Conservation (phyloP, 2,888 invertebrate species). For the Sarcophaga variegata region DNA sequence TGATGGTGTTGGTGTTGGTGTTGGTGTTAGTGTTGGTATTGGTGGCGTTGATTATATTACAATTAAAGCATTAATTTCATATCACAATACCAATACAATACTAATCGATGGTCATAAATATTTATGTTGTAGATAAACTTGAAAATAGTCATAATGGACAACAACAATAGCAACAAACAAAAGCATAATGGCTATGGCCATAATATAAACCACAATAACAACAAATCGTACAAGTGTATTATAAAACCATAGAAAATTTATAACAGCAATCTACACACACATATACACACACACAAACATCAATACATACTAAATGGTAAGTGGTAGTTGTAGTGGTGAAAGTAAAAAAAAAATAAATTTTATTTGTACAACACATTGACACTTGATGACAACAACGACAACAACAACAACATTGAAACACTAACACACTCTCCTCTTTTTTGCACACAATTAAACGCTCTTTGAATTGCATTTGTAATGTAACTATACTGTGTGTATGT, state of each 20-base stretch:
- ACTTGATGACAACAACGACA: slow-evolving; percentile 9
- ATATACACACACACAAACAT: not conserved
- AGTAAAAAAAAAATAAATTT: not conserved
- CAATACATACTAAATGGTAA: not conserved
- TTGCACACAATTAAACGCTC: not conserved
- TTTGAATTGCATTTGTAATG: slow-evolving; percentile 14
- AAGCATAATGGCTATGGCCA: not conserved
- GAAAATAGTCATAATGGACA: slow-evolving; percentile 11
- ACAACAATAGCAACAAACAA: slow-evolving; percentile 23
- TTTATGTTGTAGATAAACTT: slow-evolving; percentile 26
- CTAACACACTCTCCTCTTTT: not conserved
- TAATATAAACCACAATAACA: not conserved
- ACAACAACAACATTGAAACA: not conserved
- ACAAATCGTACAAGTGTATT: not conserved
- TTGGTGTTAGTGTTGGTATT: too few species aligned
- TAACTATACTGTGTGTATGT: not conserved
- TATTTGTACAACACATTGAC: slow-evolving; percentile 12
- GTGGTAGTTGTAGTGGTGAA: not conserved
- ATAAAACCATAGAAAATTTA: slow-evolving; percentile 3
- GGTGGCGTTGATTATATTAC: slow-evolving; percentile 34
- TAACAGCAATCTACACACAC: not conserved
- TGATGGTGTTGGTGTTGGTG: slow-evolving; percentile 24
- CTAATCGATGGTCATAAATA: slow-evolving; percentile 56
- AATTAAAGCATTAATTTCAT: slow-evolving; percentile 59
- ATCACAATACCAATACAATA: slow-evolving; percentile 24